phyloP scores from a whole-genome alignment of 2,888 invertebrate species.

The Caenorhabditis sulstoni region DNA sequence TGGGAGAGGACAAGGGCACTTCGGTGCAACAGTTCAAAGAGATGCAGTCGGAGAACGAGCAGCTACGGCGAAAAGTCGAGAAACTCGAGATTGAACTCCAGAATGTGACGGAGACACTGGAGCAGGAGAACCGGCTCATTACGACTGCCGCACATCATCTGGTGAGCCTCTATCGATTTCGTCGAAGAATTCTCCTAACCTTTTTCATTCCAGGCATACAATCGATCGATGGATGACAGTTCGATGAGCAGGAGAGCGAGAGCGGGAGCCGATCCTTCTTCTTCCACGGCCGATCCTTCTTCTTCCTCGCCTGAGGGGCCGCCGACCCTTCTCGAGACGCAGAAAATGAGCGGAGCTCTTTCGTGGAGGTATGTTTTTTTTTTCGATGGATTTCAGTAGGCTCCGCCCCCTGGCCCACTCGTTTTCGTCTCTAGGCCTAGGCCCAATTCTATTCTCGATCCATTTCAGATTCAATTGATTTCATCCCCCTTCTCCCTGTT shows the following conservation, averaged over 20 bases:
- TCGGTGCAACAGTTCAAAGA: slow-evolving; percentile 57
- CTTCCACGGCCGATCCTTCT: not conserved
- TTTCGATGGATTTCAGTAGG: too few species aligned
- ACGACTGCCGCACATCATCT: slow-evolving; percentile 59
- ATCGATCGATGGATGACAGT: slow-evolving; percentile 23
- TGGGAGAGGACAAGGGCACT: slow-evolving; percentile 38
- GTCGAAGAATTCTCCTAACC: too few species aligned
- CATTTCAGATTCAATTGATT: slow-evolving; percentile 40
- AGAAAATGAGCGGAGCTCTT: slow-evolving; percentile 43
- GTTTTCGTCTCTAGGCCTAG: slow-evolving; percentile 4
- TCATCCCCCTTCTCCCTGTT: slow-evolving; percentile 24
- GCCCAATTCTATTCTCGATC: not conserved
- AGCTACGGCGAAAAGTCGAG: slow-evolving; percentile 18
- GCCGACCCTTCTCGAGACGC: slow-evolving; percentile 33
- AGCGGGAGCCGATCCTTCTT: slow-evolving; percentile 19
- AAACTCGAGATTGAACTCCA: slow-evolving; percentile 50
- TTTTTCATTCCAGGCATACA: slow-evolving; percentile 28
- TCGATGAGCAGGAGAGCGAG: slow-evolving; percentile 23
- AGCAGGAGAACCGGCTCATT: slow-evolving; percentile 67
- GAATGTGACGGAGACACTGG: slow-evolving; percentile 44
- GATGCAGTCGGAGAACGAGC: slow-evolving; percentile 53
- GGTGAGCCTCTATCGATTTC: too few species aligned
- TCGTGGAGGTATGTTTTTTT: slow-evolving; percentile 33
- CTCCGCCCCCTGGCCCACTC: not conserved
- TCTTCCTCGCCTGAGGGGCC: too few species aligned